Evolutionary conservation across 2,888 invertebrate genomes (phyloP).

Genomic region (Watsonalla cultraria): DNA sequence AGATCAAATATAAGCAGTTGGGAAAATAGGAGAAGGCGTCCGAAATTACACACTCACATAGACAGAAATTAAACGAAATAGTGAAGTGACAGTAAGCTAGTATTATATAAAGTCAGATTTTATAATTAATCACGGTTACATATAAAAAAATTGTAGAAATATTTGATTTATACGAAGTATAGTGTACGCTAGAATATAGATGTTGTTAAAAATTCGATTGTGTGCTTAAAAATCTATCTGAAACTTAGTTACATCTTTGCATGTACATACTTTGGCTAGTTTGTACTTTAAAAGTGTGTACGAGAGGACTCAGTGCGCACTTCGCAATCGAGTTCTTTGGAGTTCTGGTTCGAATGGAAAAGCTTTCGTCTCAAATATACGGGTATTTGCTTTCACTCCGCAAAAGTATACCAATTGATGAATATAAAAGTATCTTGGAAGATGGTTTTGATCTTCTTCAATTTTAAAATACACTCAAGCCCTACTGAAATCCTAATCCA

Average conservation of each 20-base stretch:
- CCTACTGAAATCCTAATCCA: too few species aligned
- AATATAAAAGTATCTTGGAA: neutral
- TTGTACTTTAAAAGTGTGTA: constrained; percentile 45
- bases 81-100: too few species aligned
- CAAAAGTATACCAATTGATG: neutral
- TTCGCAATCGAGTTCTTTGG: constrained; percentile 48
- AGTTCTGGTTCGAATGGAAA: constrained; percentile 50
- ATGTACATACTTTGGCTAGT: constrained; percentile 43
- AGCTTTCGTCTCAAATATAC: constrained; percentile 48
- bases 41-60: too few species aligned
- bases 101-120: too few species aligned
- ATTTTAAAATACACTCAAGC: too few species aligned
- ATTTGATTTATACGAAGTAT: too few species aligned
- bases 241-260: constrained; percentile 31
- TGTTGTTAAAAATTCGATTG: constrained; percentile 9
- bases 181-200: too few species aligned
- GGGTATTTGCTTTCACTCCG: constrained; percentile 27
- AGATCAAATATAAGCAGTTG: too few species aligned
- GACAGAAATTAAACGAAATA: too few species aligned
- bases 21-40: too few species aligned
- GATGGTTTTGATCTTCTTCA: neutral
- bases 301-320: constrained; percentile 47
- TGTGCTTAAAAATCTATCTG: constrained; percentile 43
- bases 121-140: too few species aligned
- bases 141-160: too few species aligned